phyloP scores from a whole-genome alignment of 2,113 vertebrate species.

The Forbesichthys papilliferus region DNA sequence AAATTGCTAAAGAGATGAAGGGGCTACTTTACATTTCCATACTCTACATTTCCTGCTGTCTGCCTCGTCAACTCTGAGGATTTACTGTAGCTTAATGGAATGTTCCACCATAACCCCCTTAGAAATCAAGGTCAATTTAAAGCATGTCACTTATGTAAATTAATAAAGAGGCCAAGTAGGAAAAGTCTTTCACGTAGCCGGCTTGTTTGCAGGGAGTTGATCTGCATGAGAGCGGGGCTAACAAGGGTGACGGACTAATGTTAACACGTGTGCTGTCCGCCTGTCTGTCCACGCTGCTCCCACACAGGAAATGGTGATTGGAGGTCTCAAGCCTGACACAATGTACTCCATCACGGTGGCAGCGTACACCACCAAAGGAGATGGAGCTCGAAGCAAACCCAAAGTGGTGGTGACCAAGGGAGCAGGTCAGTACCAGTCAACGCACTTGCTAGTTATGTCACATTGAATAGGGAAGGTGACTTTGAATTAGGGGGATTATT shows the following conservation, averaged over 20 bases:
- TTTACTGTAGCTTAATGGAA: conserved; percentile 52
- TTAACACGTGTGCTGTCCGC: conserved; percentile 40
- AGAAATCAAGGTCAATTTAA: conserved; percentile 44
- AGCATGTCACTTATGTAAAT: conserved; percentile 58
- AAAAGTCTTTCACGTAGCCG: conserved; percentile 18
- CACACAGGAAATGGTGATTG: conserved; percentile 91
- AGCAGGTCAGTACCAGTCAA: conserved; percentile 82
- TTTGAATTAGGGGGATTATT: not conserved
- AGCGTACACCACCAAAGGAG: conserved; percentile 98
- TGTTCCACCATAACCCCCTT: conserved; percentile 25
- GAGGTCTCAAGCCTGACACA: conserved; percentile 92
- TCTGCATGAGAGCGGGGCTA: conserved; percentile 30
- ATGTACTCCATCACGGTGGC: conserved; percentile 96
- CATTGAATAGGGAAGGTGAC: not conserved
- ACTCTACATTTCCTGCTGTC: conserved; percentile 37
- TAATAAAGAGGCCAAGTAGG: conserved; percentile 44
- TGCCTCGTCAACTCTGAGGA: conserved; percentile 43
- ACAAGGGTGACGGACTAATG: conserved; percentile 40
- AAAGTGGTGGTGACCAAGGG: conserved; percentile 92
- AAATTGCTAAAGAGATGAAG: conserved; percentile 38
- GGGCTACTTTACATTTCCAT: conserved; percentile 50
- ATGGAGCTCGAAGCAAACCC: conserved; percentile 94
- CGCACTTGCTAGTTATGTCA: not conserved
- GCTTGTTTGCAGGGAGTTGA: not conserved
- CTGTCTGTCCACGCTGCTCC: conserved; percentile 37